Conservation (phyloP, 2,888 invertebrate species). For the Diplolepis rosae region DNA sequence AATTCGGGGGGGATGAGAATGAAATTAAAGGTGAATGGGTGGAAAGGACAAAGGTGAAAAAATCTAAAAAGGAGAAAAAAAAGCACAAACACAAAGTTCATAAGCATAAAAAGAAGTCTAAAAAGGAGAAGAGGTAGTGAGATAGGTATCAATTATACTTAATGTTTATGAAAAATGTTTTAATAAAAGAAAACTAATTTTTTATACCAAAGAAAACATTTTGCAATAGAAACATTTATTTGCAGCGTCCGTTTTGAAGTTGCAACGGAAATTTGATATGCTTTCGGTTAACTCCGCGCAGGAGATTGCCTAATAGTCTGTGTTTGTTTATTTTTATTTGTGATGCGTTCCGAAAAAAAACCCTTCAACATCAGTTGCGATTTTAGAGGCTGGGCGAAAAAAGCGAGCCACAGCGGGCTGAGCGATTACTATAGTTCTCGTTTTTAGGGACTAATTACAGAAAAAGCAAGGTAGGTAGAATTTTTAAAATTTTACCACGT, state of each 20-base stretch:
- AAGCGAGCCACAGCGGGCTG: no score
- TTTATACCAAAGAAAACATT: conserved; percentile 1
- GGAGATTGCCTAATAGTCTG: conserved; percentile 33
- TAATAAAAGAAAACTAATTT: neutral
- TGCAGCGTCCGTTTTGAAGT: conserved; percentile 64
- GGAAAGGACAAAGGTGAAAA: conserved; percentile 57
- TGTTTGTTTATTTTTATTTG: neutral
- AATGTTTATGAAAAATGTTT: neutral
- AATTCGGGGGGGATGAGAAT: conserved; percentile 37
- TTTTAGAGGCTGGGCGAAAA: no score
- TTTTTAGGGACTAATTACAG: no score
- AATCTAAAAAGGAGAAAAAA: conserved; percentile 68
- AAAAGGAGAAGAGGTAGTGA: conserved; percentile 57
- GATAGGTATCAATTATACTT: neutral
- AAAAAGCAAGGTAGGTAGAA: no score
- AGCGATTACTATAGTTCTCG: no score
- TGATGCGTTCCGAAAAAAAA: neutral
- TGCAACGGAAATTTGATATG: conserved; percentile 67
- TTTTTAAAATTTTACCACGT: no score
- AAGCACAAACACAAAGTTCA: conserved; percentile 66
- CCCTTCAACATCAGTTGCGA: no score
- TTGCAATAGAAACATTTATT: conserved; percentile 72
- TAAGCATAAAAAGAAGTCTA: conserved; percentile 65
- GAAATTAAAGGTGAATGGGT: conserved; percentile 60
- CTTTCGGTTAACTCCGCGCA: conserved; percentile 51